Percentiles rank a stretch among this genome's conserved stretches.
These are phyloP conservation scores for Fregetta grallaria DNA, from an alignment of 2,113 vertebrate species.

Conservation along the genomic window DNA sequence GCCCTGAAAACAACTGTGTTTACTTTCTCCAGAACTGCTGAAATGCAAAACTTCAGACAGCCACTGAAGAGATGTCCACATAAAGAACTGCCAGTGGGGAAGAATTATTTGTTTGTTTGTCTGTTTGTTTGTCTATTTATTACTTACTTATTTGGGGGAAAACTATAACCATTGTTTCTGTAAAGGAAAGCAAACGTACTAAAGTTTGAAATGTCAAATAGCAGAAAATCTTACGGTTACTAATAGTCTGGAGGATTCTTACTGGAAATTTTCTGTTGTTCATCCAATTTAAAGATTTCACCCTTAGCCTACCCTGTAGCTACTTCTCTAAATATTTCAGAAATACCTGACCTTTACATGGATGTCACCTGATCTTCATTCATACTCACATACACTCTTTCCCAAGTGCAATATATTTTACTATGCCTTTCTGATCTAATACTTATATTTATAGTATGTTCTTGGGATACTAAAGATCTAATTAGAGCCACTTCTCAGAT, in stretches of 20 bases:
- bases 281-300: neutral
- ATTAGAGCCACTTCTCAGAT: neutral
- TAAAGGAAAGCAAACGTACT: neutral
- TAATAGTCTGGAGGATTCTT: neutral
- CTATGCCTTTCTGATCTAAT: neutral
- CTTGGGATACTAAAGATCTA: neutral
- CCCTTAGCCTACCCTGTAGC: neutral
- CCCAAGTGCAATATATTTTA: neutral
- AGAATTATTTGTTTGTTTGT: neutral
- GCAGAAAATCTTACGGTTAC: neutral
- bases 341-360: neutral
- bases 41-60: neutral
- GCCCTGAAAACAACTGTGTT: neutral
- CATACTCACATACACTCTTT: neutral
- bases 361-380: neutral
- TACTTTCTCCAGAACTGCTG: neutral
- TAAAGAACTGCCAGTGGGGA: neutral
- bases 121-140: neutral
- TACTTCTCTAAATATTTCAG: neutral
- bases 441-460: neutral
- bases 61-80: neutral
- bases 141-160: neutral
- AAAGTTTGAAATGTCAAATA: neutral
- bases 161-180: neutral
- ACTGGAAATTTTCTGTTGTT: neutral